Evolutionary conservation across 2,797 vertebrate genomes (phyloP).

Genomic region (Urosaurus nigricauda): DNA sequence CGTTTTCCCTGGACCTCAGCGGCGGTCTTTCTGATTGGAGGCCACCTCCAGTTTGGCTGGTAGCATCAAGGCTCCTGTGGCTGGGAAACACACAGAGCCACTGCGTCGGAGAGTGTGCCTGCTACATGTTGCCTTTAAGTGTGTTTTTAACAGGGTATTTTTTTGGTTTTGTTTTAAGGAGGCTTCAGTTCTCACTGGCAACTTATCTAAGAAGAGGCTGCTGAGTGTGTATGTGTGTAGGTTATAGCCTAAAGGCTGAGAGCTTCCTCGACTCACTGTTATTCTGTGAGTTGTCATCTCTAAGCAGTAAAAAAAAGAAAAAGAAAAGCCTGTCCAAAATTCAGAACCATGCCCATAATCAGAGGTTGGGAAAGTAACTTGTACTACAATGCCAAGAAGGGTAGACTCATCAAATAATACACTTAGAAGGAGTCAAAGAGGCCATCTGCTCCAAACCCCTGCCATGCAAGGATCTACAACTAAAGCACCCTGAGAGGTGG

Average conservation of each 20-base stretch:
- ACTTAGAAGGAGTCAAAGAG: too few species aligned
- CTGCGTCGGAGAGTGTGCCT: constrained; percentile 73
- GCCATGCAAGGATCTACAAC: too few species aligned
- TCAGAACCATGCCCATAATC: too few species aligned
- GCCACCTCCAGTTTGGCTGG: constrained; percentile 77
- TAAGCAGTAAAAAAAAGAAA: constrained; percentile 57
- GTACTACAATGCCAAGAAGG: too few species aligned
- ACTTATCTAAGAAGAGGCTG: constrained; percentile 73
- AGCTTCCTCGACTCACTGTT: neutral
- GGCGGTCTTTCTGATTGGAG: constrained; percentile 79
- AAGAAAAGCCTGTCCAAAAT: constrained; percentile 41
- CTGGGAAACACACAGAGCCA: constrained; percentile 76
- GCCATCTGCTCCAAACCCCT: too few species aligned
- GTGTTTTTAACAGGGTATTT: constrained; percentile 67
- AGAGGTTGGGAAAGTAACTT: too few species aligned
- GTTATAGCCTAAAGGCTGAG: too few species aligned
- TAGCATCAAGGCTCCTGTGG: constrained; percentile 79
- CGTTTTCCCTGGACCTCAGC: constrained; percentile 75
- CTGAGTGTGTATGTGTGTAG: constrained; percentile 4
- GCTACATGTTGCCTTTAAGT: constrained; percentile 75
- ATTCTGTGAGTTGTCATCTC: constrained; percentile 63
- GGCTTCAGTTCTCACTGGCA: constrained; percentile 70
- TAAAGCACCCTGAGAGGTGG: too few species aligned
- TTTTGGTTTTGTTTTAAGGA: constrained; percentile 74
- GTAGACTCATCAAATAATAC: too few species aligned